Percentiles rank a stretch among this genome's conserved stretches.
These are phyloP conservation scores for Austrolebias charrua DNA, from an alignment of 2,797 vertebrate genomes.

Conservation along the genomic window DNA sequence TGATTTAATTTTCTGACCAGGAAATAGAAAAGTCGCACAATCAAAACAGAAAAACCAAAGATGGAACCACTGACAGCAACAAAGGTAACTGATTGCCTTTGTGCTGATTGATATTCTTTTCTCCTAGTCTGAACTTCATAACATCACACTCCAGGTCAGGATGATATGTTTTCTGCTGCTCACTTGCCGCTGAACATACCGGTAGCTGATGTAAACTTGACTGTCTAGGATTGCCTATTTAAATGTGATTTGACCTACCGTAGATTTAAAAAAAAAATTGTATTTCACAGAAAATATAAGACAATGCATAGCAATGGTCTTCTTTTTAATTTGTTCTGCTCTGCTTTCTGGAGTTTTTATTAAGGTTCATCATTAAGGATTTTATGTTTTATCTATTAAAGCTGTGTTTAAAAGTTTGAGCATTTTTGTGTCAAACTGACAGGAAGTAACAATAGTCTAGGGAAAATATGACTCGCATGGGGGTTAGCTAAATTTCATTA, in stretches of 20 bases:
- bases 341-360: not conserved
- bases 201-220: not conserved
- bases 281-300: not conserved
- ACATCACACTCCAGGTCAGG: too few species aligned
- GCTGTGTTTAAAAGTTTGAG: too few species aligned
- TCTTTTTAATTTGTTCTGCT: not conserved
- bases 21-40: constrained; percentile 98
- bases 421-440: too few species aligned
- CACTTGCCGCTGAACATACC: too few species aligned
- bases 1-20: constrained; percentile 68
- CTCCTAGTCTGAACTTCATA: not conserved
- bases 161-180: too few species aligned
- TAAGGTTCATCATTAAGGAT: too few species aligned
- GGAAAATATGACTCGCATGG: too few species aligned
- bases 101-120: not conserved
- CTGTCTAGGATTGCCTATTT: not conserved
- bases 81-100: constrained; percentile 84
- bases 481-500: too few species aligned
- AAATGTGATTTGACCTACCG: not conserved
- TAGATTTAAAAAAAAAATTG: not conserved
- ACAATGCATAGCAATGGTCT: not conserved
- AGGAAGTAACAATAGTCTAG: too few species aligned
- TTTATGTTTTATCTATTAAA: too few species aligned
- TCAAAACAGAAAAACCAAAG: constrained; percentile 98
- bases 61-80: constrained; percentile 93